phyloP scores from a whole-genome alignment of 1,140 invertebrate species.

The Drosophila ficusphila region DNA sequence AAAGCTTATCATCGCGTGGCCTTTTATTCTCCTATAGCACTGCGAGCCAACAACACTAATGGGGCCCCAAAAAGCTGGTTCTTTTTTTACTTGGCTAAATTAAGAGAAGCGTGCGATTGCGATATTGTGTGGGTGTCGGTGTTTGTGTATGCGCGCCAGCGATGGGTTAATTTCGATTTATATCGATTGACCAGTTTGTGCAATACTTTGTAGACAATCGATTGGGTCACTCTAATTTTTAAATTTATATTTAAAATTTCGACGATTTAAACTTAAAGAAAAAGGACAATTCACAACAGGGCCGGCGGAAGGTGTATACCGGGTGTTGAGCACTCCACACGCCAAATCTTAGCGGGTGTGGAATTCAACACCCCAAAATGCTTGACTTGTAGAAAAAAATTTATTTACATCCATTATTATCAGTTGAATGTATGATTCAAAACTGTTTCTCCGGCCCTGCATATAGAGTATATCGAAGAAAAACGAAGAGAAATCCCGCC shows the following conservation, averaged over 20 bases:
- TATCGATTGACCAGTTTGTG: not conserved
- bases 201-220: not conserved
- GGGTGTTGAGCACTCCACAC: no score
- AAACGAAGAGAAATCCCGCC: no score
- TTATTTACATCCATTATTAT: no score
- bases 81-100: slow-evolving; percentile 34
- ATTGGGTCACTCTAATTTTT: not conserved
- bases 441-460: no score
- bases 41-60: slow-evolving; percentile 24
- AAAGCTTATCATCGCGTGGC: slow-evolving; percentile 76
- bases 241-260: not conserved
- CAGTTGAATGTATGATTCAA: no score
- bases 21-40: slow-evolving; percentile 38
- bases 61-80: slow-evolving; percentile 16
- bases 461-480: no score
- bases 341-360: no score
- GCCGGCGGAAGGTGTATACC: no score
- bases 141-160: not conserved
- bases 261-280: no score
- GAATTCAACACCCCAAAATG: no score
- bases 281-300: no score
- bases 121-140: not conserved
- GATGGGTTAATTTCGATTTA: not conserved
- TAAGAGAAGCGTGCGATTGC: slow-evolving; percentile 12
- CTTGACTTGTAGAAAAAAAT: no score